Evolutionary conservation across 2,888 invertebrate genomes (phyloP).

Genomic region (Capitulum mitella): DNA sequence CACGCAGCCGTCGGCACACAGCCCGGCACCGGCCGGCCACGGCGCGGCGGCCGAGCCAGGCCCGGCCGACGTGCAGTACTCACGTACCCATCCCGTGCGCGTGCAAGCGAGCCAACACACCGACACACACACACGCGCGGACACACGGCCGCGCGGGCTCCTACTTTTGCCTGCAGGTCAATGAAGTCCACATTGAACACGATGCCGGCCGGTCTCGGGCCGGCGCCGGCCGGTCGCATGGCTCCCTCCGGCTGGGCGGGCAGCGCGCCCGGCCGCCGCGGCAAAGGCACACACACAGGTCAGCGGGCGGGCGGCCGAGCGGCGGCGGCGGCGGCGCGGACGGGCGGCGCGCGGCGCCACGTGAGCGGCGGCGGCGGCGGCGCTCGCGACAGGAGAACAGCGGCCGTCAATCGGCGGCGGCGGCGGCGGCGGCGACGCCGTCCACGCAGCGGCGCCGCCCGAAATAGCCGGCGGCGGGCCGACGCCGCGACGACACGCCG

Average conservation of each 20-base stretch:
- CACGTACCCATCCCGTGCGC: not conserved
- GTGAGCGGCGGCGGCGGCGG: not conserved
- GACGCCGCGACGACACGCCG: not conserved
- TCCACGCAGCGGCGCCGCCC: not conserved
- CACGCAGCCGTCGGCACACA: too few species aligned
- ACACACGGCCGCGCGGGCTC: not conserved
- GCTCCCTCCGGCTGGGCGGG: conserved; percentile 38
- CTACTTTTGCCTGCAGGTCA: conserved; percentile 23
- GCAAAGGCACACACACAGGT: not conserved
- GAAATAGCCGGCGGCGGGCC: not conserved
- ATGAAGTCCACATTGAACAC: conserved; percentile 24
- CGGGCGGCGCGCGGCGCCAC: not conserved
- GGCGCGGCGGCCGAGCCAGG: too few species aligned
- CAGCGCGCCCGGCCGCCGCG: conserved; percentile 25
- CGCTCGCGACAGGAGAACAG: not conserved
- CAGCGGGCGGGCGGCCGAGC: not conserved
- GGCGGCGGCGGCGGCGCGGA: not conserved
- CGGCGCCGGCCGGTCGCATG: not conserved
- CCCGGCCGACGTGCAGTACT: not conserved
- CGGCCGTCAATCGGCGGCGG: not conserved
- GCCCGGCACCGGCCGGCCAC: too few species aligned
- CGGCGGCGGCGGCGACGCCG: not conserved
- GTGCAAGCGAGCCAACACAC: not conserved
- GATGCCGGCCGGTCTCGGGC: not conserved
- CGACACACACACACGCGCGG: not conserved